Percentiles rank a stretch among this genome's conserved stretches.
phyloP scores from a whole-genome alignment of 2,113 vertebrate species.

The Platysternon megacephalum region DNA sequence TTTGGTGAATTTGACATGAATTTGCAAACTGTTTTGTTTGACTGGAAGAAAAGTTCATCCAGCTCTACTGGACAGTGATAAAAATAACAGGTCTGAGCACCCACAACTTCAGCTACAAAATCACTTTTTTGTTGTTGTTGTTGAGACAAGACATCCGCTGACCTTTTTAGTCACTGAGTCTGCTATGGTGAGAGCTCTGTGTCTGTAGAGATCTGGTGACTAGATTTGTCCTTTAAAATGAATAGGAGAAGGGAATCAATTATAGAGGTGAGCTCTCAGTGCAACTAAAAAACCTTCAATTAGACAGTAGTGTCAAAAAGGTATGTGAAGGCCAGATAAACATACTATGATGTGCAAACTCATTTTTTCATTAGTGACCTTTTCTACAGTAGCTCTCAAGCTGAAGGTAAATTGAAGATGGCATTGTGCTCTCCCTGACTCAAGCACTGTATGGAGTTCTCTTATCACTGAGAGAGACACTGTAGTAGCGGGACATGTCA shows the following conservation, averaged over 20 bases:
- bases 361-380: not conserved
- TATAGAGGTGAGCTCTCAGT: not conserved
- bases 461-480: not conserved
- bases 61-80: not conserved
- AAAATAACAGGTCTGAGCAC: not conserved
- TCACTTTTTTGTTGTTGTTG: not conserved
- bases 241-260: not conserved
- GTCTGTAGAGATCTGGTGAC: not conserved
- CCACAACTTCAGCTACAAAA: not conserved
- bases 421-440: not conserved
- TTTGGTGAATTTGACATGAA: not conserved
- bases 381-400: not conserved
- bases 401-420: not conserved
- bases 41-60: not conserved
- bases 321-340: accelerated
- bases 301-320: not conserved
- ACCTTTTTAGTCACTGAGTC: accelerated
- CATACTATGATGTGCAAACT: accelerated
- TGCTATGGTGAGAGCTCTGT: accelerated
- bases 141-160: not conserved
- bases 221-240: not conserved
- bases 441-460: accelerated
- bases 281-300: not conserved
- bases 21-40: not conserved
- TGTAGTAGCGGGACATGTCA: not conserved